These are phyloP conservation scores for Ciconia boyciana DNA, from an alignment of 2,113 vertebrate genomes.

Conservation along the genomic window DNA sequence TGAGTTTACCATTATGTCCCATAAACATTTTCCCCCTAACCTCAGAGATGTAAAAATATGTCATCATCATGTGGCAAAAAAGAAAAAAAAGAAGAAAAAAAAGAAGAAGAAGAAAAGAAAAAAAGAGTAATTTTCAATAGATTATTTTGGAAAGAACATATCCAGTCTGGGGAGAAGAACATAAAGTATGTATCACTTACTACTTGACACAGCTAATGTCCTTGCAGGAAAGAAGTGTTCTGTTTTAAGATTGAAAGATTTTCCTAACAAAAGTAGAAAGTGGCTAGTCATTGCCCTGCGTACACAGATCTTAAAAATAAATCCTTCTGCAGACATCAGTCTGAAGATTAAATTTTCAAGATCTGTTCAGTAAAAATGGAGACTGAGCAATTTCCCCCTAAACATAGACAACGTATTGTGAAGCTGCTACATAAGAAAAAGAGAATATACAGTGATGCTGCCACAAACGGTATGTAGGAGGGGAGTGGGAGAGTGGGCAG, in stretches of 20 bases:
- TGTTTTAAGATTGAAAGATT: not conserved
- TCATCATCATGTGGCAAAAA: not conserved
- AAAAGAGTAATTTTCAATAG: not conserved
- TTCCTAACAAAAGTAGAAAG: not conserved
- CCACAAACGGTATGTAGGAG: constrained; percentile 19
- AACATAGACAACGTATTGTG: not conserved
- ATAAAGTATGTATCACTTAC: not conserved
- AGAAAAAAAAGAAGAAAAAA: too few species aligned
- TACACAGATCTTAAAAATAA: constrained; percentile 22
- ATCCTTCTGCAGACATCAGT: constrained; percentile 8
- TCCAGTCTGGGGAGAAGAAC: not conserved
- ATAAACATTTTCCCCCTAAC: not conserved
- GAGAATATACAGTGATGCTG: not conserved
- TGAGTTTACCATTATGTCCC: not conserved
- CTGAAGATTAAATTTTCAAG: not conserved
- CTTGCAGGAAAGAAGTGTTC: not conserved
- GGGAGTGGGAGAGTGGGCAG: constrained; percentile 41
- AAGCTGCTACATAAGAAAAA: not conserved
- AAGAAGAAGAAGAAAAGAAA: too few species aligned
- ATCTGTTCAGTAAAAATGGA: constrained; percentile 38
- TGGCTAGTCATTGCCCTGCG: not conserved
- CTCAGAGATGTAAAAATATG: not conserved
- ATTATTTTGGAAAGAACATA: not conserved
- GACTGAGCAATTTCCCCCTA: not conserved
- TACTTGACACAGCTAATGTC: not conserved